Base-by-base conservation (phyloP, 2,113 vertebrate genomes). In the Tragelaphus scriptus region DNA sequence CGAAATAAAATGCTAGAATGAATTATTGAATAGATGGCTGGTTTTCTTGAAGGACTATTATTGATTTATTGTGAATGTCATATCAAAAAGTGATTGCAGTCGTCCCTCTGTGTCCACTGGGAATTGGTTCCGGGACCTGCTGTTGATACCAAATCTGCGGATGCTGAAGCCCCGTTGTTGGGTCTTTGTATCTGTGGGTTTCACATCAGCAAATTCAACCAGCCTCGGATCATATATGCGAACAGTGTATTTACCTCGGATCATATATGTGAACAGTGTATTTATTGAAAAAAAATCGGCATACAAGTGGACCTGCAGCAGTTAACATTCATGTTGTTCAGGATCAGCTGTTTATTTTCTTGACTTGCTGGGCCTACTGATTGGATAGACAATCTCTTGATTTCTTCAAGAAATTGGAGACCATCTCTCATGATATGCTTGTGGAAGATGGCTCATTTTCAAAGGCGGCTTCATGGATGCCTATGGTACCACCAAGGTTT, bases 11-110 rank as follows among this genome's bases (percentile, higher is more conserved):
- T 36, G 49, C 56, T 89, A 91, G 65, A 53, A 59, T 80, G 21
- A 63, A 81, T 86, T 87, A 89, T 40, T 79, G 81, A 82, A 40
- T 75, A 68, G n/a, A 49, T 68, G 56, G 25, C 47, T 90, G 53
- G 59, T 25, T 96, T 87, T 95, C 68, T 68, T 44, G 63, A 87
- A 93, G 86, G 51, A 87, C 58, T 23, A 0, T 88, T 25, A 79
- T 49, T 94, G 17, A 49, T 90, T 89, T 10, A 65, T 23, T 75
- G 15, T 63, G 15, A 85, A 59, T 32, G 25, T 71, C 51, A 63
- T n/a, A 47, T 26, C 44, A 21, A 49, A 85, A 81, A 71, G 58
- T 79, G 56, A 95, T 68, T 32, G 30, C 26, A 55, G 49, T n/a
- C 0, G 0, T 82, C 49, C 80, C 80, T 55, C 19, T 32, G 49